Percentiles rank a stretch among this genome's conserved stretches.
Conservation (phyloP, 2,888 invertebrate species). For the Lottia scabra region DNA sequence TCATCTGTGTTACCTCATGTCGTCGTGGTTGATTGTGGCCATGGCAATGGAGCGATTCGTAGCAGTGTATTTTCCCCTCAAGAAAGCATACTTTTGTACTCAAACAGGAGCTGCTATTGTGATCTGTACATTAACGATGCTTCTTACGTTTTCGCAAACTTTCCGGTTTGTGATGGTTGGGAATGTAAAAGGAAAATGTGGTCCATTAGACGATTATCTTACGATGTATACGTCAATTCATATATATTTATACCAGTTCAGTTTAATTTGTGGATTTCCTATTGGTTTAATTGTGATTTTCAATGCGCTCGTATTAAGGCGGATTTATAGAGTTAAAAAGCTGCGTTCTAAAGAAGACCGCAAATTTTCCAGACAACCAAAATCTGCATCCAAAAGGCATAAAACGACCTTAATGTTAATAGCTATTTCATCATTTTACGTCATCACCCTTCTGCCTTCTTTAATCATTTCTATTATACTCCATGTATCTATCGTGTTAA, state of each 20-base stretch:
- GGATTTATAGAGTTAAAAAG: background rate
- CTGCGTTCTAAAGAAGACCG: constrained; percentile 6
- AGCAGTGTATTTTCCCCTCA: constrained; percentile 39
- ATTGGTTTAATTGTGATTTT: background rate
- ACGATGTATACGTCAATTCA: background rate
- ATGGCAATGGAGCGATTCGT: constrained; percentile 41
- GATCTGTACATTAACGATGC: constrained; percentile 33
- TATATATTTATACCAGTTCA: background rate
- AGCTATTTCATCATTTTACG: constrained; percentile 54
- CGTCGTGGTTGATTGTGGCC: constrained; percentile 40
- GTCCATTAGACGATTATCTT: constrained; percentile 34
- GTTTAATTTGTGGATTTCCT: background rate
- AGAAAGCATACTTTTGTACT: constrained; percentile 32
- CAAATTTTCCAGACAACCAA: constrained; percentile 12
- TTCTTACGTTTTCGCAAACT: constrained; percentile 37
- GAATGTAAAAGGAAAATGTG: constrained; percentile 35
- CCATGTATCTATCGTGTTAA: constrained; percentile 34
- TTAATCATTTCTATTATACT: constrained; percentile 48
- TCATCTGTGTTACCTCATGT: constrained; percentile 42
- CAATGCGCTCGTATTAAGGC: background rate
- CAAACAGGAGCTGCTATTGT: constrained; percentile 33
- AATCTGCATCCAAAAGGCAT: constrained; percentile 28
- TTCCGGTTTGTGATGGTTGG: constrained; percentile 46
- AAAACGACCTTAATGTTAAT: constrained; percentile 59
- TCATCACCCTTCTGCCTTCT: constrained; percentile 52